These are phyloP conservation scores for Nematopogon swammerdamellus DNA, from an alignment of 2,888 invertebrate genomes.

Conservation along the genomic window DNA sequence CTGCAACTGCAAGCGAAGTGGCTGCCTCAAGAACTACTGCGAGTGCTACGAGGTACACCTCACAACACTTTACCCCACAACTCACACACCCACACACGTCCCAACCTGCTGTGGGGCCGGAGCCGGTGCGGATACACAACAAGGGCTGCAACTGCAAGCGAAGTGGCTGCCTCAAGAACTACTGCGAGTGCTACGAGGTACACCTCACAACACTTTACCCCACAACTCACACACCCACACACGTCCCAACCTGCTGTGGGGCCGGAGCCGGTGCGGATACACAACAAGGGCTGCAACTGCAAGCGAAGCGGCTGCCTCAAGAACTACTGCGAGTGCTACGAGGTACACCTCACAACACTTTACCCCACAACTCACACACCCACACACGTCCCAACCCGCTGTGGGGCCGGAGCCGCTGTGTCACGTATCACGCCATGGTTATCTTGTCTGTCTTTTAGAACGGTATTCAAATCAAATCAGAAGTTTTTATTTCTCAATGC, in stretches of 20 bases:
- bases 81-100: too few species aligned
- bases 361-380: too few species aligned
- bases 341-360: too few species aligned
- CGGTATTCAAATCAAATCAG: too few species aligned
- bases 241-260: too few species aligned
- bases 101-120: conserved; percentile 72
- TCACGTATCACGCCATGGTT: too few species aligned
- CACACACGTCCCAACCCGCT: too few species aligned
- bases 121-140: conserved; percentile 80
- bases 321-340: conserved; percentile 99
- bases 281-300: conserved; percentile 98
- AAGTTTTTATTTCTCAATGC: too few species aligned
- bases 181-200: conserved; percentile 99
- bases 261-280: conserved; percentile 73
- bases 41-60: conserved; percentile 95
- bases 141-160: conserved; percentile 99
- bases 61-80: too few species aligned
- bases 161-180: conserved; percentile 97
- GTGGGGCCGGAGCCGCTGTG: conserved; percentile 73
- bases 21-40: conserved; percentile 98
- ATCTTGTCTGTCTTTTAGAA: too few species aligned
- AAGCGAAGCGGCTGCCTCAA: conserved; percentile 97
- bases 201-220: too few species aligned
- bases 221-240: too few species aligned
- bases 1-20: conserved; percentile 97